A percentile compares a stretch with the other conserved stretches of the same genome.
These are phyloP conservation scores for Paramuricea clavata DNA, from an alignment of 92 coral and sea anemone genomes.

Conservation along the genomic window DNA sequence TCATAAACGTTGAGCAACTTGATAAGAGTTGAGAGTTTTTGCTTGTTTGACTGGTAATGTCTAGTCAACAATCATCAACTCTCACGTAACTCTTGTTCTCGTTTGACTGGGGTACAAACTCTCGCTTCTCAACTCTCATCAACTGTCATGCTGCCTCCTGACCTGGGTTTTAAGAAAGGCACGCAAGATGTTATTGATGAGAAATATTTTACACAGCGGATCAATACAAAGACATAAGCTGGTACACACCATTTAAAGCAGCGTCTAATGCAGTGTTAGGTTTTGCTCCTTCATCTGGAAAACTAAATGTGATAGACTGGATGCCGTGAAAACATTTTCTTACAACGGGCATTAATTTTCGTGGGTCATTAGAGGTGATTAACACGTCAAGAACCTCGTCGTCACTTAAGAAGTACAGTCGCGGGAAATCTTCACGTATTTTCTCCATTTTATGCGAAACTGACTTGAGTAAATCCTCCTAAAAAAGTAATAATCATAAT, in stretches of 20 bases:
- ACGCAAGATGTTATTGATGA: too few species aligned
- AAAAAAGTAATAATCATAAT: neutral
- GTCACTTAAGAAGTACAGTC: slow-evolving; percentile 88
- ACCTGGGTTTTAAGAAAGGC: too few species aligned
- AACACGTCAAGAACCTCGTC: slow-evolving; percentile 82
- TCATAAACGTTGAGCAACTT: too few species aligned
- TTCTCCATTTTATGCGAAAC: slow-evolving; percentile 77
- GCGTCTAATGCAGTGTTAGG: slow-evolving; percentile 84
- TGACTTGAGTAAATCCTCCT: slow-evolving; percentile 88
- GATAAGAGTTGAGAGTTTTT: too few species aligned
- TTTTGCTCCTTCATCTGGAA: slow-evolving; percentile 80
- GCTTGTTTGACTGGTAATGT: too few species aligned
- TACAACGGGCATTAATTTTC: slow-evolving; percentile 85
- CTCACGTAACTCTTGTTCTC: too few species aligned
- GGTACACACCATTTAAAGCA: slow-evolving; percentile 84
- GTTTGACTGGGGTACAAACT: too few species aligned
- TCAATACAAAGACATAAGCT: neutral
- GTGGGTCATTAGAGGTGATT: slow-evolving; percentile 95
- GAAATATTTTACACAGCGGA: neutral
- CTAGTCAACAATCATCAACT: too few species aligned
- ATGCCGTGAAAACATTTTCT: slow-evolving; percentile 95
- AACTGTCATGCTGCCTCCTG: too few species aligned
- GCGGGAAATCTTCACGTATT: slow-evolving; percentile 81
- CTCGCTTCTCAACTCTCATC: too few species aligned
- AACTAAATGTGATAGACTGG: slow-evolving; percentile 78